A percentile compares a stretch with the other conserved stretches of the same genome.
phyloP scores from a whole-genome alignment of 2,888 invertebrate genomes.

The Scelioninae gen. 2 region DNA sequence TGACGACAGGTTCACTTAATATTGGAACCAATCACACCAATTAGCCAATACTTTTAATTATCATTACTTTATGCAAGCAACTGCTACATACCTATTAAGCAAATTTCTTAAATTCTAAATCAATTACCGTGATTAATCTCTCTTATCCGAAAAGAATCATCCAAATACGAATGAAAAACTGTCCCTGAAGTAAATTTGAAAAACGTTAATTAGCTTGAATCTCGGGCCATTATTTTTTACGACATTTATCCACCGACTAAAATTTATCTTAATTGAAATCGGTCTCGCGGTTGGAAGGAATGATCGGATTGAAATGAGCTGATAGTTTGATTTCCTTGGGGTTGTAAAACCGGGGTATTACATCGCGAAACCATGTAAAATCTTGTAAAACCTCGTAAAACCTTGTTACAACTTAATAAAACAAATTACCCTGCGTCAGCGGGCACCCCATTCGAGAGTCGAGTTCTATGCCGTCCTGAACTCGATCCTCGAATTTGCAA shows the following conservation, averaged over 20 bases:
- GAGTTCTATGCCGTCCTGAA: slow-evolving; percentile 42
- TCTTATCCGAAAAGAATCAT: too few relatives aligned
- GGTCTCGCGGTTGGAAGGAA: slow-evolving; percentile 13
- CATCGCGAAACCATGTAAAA: slow-evolving; percentile 55
- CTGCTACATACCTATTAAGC: too few relatives aligned
- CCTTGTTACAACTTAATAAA: slow-evolving; percentile 57
- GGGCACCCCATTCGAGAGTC: slow-evolving; percentile 41
- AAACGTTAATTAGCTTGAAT: slow-evolving; percentile 30
- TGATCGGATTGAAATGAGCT: slow-evolving; percentile 42
- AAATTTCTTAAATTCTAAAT: too few relatives aligned
- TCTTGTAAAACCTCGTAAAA: slow-evolving; percentile 56
- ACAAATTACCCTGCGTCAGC: slow-evolving; percentile 53
- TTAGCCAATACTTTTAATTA: too few relatives aligned
- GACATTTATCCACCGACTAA: slow-evolving; percentile 20
- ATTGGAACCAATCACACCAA: too few relatives aligned
- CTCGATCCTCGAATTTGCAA: slow-evolving; percentile 42
- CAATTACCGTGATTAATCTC: too few relatives aligned
- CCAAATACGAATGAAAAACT: background rate
- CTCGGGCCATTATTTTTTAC: background rate
- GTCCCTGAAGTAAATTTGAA: background rate
- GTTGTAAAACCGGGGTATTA: slow-evolving; percentile 48
- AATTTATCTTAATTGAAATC: slow-evolving; percentile 38
- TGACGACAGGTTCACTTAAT: too few relatives aligned
- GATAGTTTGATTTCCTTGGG: slow-evolving; percentile 47
- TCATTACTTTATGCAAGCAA: too few relatives aligned